Conservation (phyloP, 2,797 vertebrate species). For the Dryobates pubescens region DNA sequence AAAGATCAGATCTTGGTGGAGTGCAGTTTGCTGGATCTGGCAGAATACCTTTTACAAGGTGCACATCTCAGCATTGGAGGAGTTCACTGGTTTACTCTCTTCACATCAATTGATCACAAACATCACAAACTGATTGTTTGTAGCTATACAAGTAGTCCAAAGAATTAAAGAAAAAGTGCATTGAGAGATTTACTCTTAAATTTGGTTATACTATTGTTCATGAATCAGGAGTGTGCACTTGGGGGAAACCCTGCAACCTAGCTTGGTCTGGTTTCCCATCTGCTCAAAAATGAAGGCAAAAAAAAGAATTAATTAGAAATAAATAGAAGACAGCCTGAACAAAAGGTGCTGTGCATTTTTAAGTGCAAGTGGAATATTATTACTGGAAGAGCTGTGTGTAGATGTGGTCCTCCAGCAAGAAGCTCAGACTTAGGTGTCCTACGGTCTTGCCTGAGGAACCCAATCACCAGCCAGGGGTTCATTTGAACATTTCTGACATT, state of each 20-base stretch:
- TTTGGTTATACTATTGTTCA: not conserved
- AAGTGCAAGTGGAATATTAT: not conserved
- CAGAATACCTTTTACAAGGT: not conserved
- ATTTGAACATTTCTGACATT: conserved; percentile 2
- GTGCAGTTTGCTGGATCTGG: not conserved
- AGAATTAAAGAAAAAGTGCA: not conserved
- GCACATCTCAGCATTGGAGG: not conserved
- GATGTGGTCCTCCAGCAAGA: not conserved
- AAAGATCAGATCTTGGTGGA: not conserved
- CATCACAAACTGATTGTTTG: not conserved
- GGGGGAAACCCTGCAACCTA: not conserved
- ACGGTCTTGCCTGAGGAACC: not conserved
- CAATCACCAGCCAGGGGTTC: not conserved
- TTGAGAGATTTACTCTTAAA: not conserved
- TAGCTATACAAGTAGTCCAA: not conserved
- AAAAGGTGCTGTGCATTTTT: not conserved
- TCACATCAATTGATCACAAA: not conserved
- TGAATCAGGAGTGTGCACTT: not conserved
- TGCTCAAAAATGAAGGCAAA: not conserved
- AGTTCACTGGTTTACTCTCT: not conserved
- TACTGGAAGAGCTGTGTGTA: not conserved
- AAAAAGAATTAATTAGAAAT: not conserved
- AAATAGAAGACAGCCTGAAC: not conserved
- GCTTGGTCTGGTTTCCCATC: not conserved
- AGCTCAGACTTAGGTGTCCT: not conserved